Evolutionary conservation across 2,888 invertebrate species (phyloP), one percentile per base, ranked within the genome.

Genomic region (Lissocephala sabroskyi): DNA sequence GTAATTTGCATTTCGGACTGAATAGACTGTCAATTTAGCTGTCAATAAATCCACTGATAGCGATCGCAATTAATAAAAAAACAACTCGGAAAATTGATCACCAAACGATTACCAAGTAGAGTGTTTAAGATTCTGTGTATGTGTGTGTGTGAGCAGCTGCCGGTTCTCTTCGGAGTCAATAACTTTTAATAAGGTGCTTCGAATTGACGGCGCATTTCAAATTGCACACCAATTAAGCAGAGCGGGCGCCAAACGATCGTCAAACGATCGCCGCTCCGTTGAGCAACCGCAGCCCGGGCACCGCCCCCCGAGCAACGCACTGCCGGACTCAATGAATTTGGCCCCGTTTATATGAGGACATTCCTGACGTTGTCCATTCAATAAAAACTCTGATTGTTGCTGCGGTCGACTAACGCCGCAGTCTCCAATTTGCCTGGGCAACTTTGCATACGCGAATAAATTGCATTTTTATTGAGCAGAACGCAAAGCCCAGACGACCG

Each of bases 191-290:
- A 74, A 62, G 74, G 66, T 62, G 62, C 58, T 52, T 54, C 62
- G 57, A 59, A 59, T 68, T 63, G 73, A 60, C 76, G 60, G 67
- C 66, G 36, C 55, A 71, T 75, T 62, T 76, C 67, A 68, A 76
- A 76, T 73, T 76, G 74, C 74, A 63, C 47, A 56, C 71, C 75
- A 77, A 77, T 77, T 70, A 74, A 61, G 32, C 49, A n/a, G n/a
- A n/a, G n/a, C n/a, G n/a, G n/a, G n/a, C n/a, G n/a, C n/a, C n/a
- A n/a, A n/a, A n/a, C 44, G 41, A 45, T 23, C 23, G 41, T 37
- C 52, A 37, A 41, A 26, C 10, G 41, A 41, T 41, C 13, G 29
- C 29, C 14, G 17, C 41, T 29, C 23, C 29, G n/a, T 23, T 23
- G 23, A 23, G 23, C 3, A 7, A 23, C 23, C 4, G 23, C 7